Evolutionary conservation across 2,888 invertebrate species (phyloP).

Genomic region (Ophion slaviceki): DNA sequence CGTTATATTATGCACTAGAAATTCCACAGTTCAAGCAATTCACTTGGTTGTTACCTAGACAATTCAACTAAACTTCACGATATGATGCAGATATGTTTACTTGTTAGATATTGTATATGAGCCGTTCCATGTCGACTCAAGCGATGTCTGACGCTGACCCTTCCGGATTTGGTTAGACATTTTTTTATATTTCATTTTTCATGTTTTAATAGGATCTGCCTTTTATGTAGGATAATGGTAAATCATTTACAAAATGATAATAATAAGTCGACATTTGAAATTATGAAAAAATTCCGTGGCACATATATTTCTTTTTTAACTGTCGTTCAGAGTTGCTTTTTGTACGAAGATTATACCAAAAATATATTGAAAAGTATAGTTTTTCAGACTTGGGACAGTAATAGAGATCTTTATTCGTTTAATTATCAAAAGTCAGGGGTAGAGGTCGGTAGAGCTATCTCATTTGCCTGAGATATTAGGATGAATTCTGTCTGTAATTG

Average conservation of each 20-base stretch:
- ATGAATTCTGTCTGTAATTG: slow-evolving; percentile 11
- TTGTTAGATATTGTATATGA: slow-evolving; percentile 5
- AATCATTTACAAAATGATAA: background rate
- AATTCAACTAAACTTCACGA: background rate
- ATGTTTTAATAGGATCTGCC: background rate
- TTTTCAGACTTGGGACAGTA: background rate
- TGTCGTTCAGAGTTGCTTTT: background rate
- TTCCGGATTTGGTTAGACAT: background rate
- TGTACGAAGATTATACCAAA: no score
- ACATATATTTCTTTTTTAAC: background rate
- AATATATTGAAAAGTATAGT: no score
- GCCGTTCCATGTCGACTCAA: slow-evolving; percentile 7
- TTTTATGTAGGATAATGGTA: background rate
- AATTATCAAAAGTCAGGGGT: background rate
- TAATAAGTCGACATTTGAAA: background rate
- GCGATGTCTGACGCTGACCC: background rate
- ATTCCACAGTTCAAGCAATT: background rate
- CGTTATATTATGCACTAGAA: background rate
- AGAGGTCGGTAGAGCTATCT: slow-evolving; percentile 9
- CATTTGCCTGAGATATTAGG: slow-evolving; percentile 3
- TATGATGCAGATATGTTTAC: background rate
- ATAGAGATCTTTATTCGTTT: background rate
- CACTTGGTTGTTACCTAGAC: no score
- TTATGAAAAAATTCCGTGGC: background rate
- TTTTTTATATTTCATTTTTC: background rate